Evolutionary conservation across 2,888 invertebrate genomes (phyloP).

Genomic region (Andricus quercusramuli): DNA sequence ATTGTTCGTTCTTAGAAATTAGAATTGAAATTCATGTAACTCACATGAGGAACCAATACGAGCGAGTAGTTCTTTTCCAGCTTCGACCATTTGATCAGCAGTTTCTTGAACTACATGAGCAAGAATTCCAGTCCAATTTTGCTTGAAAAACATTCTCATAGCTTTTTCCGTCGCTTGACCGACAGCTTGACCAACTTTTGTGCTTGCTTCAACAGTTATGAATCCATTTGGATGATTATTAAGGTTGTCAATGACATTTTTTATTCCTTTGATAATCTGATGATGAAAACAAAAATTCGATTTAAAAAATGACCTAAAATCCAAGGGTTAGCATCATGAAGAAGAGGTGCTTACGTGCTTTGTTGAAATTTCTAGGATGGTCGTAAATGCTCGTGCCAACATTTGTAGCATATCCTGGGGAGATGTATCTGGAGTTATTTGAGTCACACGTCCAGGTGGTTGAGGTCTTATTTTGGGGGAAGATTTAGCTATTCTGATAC

Average conservation of each 20-base stretch:
- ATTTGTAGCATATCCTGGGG: background rate
- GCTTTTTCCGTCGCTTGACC: background rate
- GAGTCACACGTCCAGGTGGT: background rate
- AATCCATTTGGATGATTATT: background rate
- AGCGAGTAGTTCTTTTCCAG: background rate
- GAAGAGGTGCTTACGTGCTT: background rate
- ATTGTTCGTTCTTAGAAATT: background rate
- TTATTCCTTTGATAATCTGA: background rate
- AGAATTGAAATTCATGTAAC: background rate
- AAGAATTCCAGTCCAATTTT: background rate
- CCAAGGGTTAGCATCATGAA: background rate
- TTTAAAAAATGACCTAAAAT: no score
- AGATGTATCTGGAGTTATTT: background rate
- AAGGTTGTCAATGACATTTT: background rate
- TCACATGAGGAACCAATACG: background rate
- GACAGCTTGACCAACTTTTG: background rate
- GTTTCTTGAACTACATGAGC: background rate
- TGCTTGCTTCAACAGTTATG: background rate
- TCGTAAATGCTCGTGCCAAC: background rate
- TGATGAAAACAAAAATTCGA: no score
- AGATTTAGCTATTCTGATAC: background rate
- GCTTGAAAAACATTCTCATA: background rate
- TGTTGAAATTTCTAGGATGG: background rate
- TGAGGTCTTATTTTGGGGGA: background rate
- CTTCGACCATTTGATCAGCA: background rate